These are phyloP conservation scores for Rhabdophis nuchalis DNA, from an alignment of 2,797 vertebrate species.

Conservation along the genomic window DNA sequence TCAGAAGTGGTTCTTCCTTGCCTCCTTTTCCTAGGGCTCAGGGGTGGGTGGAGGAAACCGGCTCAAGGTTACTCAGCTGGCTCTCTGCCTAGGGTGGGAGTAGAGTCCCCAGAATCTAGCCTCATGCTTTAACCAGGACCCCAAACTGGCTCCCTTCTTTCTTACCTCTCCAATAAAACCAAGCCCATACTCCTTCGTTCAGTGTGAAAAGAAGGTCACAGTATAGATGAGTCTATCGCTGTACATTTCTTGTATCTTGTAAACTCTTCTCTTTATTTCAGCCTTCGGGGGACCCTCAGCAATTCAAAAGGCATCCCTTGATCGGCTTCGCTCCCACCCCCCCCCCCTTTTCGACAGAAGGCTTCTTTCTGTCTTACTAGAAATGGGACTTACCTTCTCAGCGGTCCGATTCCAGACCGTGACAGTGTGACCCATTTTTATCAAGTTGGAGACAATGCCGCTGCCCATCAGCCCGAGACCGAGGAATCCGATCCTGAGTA, in stretches of 20 bases:
- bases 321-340: neutral
- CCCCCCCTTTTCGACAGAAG: neutral
- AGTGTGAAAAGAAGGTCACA: neutral
- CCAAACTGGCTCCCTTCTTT: neutral
- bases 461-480: conserved; percentile 97
- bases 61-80: neutral
- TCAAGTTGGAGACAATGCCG: conserved; percentile 93
- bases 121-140: neutral
- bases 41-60: neutral
- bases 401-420: conserved; percentile 99
- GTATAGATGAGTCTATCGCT: neutral
- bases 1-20: neutral
- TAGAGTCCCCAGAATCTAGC: neutral
- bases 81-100: neutral
- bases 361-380: neutral
- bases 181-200: neutral
- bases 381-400: conserved; percentile 82
- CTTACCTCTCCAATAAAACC: neutral
- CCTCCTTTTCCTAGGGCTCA: neutral
- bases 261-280: neutral
- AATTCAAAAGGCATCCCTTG: neutral
- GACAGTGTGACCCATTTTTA: conserved; percentile 97
- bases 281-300: neutral
- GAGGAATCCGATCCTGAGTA: conserved; percentile 92
- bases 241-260: neutral